These are phyloP conservation scores for mouse (Mus musculus) DNA, from an alignment of 2,113 vertebrate species.

Conservation along the genomic window DNA sequence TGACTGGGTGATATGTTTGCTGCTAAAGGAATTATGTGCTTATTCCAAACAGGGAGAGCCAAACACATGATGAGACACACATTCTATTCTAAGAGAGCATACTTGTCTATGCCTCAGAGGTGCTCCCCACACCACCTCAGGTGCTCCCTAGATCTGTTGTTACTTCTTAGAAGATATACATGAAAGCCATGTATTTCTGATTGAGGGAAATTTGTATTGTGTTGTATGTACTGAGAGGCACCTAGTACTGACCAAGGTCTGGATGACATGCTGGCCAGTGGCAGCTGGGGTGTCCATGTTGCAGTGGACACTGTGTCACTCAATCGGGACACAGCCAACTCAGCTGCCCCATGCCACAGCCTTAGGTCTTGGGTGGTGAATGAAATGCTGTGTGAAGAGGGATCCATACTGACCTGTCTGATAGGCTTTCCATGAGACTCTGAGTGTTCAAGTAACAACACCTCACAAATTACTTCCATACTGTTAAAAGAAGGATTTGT, in stretches of 20 bases:
- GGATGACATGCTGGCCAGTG: not conserved
- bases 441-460: not conserved
- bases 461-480: not conserved
- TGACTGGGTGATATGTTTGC: not conserved
- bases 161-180: not conserved
- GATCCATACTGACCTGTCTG: fast-evolving
- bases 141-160: not conserved
- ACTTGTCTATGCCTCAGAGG: not conserved
- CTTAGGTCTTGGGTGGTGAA: not conserved
- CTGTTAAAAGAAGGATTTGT: not conserved
- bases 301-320: too few species aligned
- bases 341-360: not conserved
- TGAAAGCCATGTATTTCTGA: not conserved
- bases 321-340: not conserved
- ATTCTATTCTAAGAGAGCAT: not conserved
- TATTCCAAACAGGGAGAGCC: not conserved
- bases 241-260: not conserved
- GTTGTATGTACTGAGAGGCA: not conserved
- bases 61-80: not conserved
- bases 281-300: not conserved
- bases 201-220: not conserved
- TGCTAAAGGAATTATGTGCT: not conserved
- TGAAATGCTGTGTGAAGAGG: not conserved
- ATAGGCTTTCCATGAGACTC: not conserved
- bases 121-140: not conserved